Percentiles rank a stretch among this genome's conserved stretches.
Evolutionary conservation across 2,113 vertebrate species (phyloP).

Genomic region (Greenwoodochromis staneri): DNA sequence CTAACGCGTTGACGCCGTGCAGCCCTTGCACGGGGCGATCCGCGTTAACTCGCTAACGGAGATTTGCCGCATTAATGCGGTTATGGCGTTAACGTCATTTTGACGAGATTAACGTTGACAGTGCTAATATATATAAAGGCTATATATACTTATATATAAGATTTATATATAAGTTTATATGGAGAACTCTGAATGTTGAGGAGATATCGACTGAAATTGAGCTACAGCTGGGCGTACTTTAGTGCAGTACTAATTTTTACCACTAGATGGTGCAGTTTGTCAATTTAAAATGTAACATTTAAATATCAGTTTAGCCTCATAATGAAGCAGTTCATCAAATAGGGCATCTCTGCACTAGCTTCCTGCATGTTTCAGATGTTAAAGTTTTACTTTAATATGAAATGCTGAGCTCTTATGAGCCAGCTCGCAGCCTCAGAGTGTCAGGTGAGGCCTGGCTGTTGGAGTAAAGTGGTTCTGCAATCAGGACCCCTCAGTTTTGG

Average conservation of each 20-base stretch:
- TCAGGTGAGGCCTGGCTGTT: neutral
- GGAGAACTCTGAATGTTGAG: neutral
- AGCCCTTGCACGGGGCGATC: fast-evolving
- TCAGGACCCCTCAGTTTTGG: neutral
- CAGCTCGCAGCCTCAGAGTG: neutral
- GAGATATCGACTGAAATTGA: neutral
- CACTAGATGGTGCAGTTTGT: neutral
- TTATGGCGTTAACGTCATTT: neutral
- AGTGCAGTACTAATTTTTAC: fast-evolving
- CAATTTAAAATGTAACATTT: neutral
- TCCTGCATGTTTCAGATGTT: neutral
- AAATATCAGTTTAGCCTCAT: neutral
- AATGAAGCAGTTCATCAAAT: neutral
- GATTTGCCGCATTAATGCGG: neutral
- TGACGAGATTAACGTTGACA: neutral
- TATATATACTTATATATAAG: neutral
- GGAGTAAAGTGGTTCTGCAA: neutral
- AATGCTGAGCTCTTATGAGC: neutral
- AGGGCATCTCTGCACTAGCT: neutral
- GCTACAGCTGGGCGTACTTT: neutral
- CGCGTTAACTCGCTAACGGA: fast-evolving
- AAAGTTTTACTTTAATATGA: neutral
- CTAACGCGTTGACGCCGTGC: fast-evolving
- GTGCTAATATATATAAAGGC: neutral
- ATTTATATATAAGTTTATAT: neutral